Conservation (phyloP, 2,113 vertebrate genomes). For the Scomber colias region DNA sequence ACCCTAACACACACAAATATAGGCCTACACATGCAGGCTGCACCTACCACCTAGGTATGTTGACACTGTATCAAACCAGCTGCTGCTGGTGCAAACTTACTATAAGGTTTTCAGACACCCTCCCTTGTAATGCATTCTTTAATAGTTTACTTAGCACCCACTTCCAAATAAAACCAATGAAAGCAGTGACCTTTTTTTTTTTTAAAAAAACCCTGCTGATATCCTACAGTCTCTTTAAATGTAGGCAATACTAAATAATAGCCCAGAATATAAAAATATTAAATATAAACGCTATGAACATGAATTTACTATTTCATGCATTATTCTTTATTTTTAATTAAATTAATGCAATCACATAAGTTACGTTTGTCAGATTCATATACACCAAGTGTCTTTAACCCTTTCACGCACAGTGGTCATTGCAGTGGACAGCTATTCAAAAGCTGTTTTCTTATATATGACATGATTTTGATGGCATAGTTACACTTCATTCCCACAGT, state of each 20-base stretch:
- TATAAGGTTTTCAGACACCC: constrained; percentile 13
- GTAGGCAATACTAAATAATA: not conserved
- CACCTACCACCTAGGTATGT: not conserved
- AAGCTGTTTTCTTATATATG: too few species aligned
- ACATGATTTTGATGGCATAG: too few species aligned
- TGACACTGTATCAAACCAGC: not conserved
- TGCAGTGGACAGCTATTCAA: too few species aligned
- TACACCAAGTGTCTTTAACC: too few species aligned
- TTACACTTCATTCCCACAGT: too few species aligned
- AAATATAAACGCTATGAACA: too few species aligned
- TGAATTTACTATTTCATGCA: not conserved
- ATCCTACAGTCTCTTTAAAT: not conserved
- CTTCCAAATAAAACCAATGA: constrained; percentile 21
- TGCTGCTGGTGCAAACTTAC: constrained; percentile 16
- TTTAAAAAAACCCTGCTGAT: not conserved
- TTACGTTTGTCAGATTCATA: too few species aligned
- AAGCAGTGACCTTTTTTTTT: not conserved
- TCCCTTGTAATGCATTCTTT: constrained; percentile 30
- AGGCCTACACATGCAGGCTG: too few species aligned
- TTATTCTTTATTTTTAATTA: not conserved
- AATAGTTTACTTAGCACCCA: constrained; percentile 29
- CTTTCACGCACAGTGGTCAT: too few species aligned
- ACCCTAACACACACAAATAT: constrained; percentile 12
- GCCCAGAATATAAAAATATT: not conserved
- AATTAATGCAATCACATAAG: too few species aligned